phyloP scores from a whole-genome alignment of 2,888 invertebrate species.

The Hydriomena furcata region DNA sequence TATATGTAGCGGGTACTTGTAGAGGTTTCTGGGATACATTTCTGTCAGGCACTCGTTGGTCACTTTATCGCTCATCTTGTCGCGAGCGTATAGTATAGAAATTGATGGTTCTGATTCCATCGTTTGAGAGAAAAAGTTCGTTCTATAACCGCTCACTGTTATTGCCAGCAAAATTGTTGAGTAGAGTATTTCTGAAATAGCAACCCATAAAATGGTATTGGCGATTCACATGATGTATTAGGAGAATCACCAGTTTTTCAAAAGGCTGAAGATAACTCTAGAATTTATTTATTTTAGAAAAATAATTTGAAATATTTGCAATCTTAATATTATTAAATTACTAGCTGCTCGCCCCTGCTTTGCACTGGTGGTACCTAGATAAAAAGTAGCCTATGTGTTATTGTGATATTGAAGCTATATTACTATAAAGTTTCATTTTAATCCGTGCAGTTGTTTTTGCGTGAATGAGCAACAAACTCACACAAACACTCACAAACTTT shows the following conservation, averaged over 20 bases:
- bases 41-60: slow-evolving; percentile 68
- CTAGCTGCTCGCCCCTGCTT: too few relatives aligned
- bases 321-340: too few relatives aligned
- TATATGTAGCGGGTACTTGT: slow-evolving; percentile 69
- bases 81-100: slow-evolving; percentile 70
- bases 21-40: slow-evolving; percentile 73
- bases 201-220: slow-evolving; percentile 25
- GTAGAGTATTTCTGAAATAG: slow-evolving; percentile 64
- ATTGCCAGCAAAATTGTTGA: slow-evolving; percentile 49
- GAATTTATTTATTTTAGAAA: too few relatives aligned
- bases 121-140: slow-evolving; percentile 62
- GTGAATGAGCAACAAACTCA: too few relatives aligned
- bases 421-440: too few relatives aligned
- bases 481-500: too few relatives aligned
- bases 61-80: slow-evolving; percentile 66
- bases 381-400: too few relatives aligned
- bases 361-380: too few relatives aligned
- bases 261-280: too few relatives aligned
- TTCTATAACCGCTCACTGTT: slow-evolving; percentile 52
- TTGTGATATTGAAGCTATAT: too few relatives aligned
- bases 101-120: slow-evolving; percentile 68
- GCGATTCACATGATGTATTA: slow-evolving; percentile 23
- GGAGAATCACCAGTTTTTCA: slow-evolving; percentile 1
- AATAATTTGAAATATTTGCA: too few relatives aligned
- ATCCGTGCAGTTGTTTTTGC: too few relatives aligned